These are phyloP conservation scores for Chymomyza caudatula DNA, from an alignment of 2,888 invertebrate species.

Conservation along the genomic window DNA sequence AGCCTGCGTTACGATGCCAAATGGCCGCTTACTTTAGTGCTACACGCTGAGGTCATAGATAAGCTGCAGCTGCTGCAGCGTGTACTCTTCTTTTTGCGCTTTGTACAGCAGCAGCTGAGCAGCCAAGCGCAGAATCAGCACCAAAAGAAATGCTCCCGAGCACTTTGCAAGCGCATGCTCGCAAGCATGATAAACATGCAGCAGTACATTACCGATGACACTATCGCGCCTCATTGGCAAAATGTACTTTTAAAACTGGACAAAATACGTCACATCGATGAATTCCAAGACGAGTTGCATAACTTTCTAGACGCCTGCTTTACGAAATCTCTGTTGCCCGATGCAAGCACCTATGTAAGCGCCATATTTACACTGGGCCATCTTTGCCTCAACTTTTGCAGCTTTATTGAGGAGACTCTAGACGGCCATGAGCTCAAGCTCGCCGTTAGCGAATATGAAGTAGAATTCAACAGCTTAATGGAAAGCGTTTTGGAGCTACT, in stretches of 20 bases:
- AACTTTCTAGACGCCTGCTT: slow-evolving; percentile 30
- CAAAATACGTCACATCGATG: slow-evolving; percentile 36
- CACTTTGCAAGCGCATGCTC: slow-evolving; percentile 37
- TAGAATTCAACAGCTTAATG: slow-evolving; percentile 41
- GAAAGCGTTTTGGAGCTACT: slow-evolving; percentile 33
- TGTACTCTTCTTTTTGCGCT: slow-evolving; percentile 46
- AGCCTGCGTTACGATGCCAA: slow-evolving; percentile 36
- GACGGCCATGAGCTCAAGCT: slow-evolving; percentile 3
- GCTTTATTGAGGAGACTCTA: slow-evolving; percentile 13
- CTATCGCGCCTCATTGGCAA: slow-evolving; percentile 42
- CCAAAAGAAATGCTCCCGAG: not conserved
- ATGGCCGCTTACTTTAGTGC: slow-evolving; percentile 52
- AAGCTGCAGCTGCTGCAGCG: slow-evolving; percentile 52
- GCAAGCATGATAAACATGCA: slow-evolving; percentile 34
- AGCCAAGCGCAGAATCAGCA: not conserved
- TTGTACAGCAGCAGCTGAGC: slow-evolving; percentile 35
- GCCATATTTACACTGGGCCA: slow-evolving; percentile 46
- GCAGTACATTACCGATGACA: slow-evolving; percentile 44
- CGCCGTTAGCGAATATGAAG: slow-evolving; percentile 30
- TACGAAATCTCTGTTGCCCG: slow-evolving; percentile 29
- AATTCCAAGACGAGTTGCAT: slow-evolving; percentile 31
- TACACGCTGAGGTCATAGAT: slow-evolving; percentile 33
- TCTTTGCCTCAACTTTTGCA: slow-evolving; percentile 48
- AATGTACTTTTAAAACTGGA: slow-evolving; percentile 7
- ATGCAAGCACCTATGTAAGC: slow-evolving; percentile 36